A percentile compares a stretch with the other conserved stretches of the same genome.
These are phyloP conservation scores for Epistrophe eligans DNA, from an alignment of 2,888 invertebrate species.

Conservation along the genomic window DNA sequence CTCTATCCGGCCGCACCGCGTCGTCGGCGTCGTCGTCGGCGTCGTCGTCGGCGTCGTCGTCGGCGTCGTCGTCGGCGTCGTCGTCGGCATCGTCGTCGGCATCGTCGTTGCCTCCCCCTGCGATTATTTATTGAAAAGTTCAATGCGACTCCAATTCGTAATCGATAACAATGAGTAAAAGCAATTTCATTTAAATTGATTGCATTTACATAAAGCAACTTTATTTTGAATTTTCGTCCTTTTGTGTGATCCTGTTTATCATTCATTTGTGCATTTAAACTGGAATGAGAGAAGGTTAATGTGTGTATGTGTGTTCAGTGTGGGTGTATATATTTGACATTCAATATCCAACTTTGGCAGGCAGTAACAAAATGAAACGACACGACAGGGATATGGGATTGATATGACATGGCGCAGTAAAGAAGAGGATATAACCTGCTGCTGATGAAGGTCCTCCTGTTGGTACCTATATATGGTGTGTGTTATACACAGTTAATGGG, in stretches of 20 bases:
- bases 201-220: constrained; percentile 76
- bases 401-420: not conserved
- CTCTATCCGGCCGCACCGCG: not conserved
- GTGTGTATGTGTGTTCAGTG: not conserved
- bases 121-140: constrained; percentile 74
- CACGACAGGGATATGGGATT: constrained; percentile 10
- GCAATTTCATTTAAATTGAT: constrained; percentile 76
- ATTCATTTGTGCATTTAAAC: constrained; percentile 44
- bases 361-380: not conserved
- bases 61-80: no score
- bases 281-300: not conserved
- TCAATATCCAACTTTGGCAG: constrained; percentile 33
- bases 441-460: not conserved
- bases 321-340: not conserved
- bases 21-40: not conserved
- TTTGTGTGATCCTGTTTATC: constrained; percentile 68
- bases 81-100: no score
- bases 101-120: constrained; percentile 1
- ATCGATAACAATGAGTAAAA: constrained; percentile 75
- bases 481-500: constrained; percentile 63
- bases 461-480: not conserved
- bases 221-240: constrained; percentile 71
- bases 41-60: no score
- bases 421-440: not conserved
- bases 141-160: constrained; percentile 74